Evolutionary conservation across 2,888 invertebrate genomes (phyloP), one percentile per base, ranked within the genome.

Genomic region (Argyresthia goedartella): DNA sequence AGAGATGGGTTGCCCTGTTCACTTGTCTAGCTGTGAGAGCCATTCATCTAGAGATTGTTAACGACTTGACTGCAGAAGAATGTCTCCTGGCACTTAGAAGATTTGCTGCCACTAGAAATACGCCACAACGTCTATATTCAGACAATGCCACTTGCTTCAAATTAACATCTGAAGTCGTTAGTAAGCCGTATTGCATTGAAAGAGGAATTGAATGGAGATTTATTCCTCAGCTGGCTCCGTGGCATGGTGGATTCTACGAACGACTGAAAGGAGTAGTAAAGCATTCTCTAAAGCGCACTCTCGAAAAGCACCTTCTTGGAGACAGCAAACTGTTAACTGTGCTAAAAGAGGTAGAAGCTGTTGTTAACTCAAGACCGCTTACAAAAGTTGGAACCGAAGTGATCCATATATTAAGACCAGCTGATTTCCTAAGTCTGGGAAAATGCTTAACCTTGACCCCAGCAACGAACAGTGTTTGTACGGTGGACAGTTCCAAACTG

Each of bases 161-260:
- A n/a, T n/a, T n/a, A n/a, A n/a, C n/a, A n/a, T n/a, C n/a, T n/a
- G n/a, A n/a, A n/a, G n/a, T n/a, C n/a, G n/a, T n/a, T n/a, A n/a
- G n/a, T n/a, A n/a, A n/a, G n/a, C n/a, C n/a, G n/a, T n/a, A n/a
- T n/a, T n/a, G n/a, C n/a, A n/a, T n/a, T n/a, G n/a, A n/a, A n/a
- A n/a, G n/a, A n/a, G n/a, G n/a, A n/a, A n/a, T n/a, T n/a, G n/a
- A n/a, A n/a, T n/a, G n/a, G n/a, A n/a, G n/a, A n/a, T n/a, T n/a
- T n/a, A n/a, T n/a, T n/a, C n/a, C n/a, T n/a, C n/a, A n/a, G n/a
- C n/a, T n/a, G n/a, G n/a, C n/a, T n/a, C n/a, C n/a, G 6, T 58
- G 57, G 56, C 41, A 39, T 14, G 57, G 56, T 8, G 57, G 57
- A 3, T 52, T 54, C 8, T 57, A 57, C 25, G 57, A 57, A 35